phyloP scores from a whole-genome alignment of 2,888 invertebrate species.

The Chironomus riparius region DNA sequence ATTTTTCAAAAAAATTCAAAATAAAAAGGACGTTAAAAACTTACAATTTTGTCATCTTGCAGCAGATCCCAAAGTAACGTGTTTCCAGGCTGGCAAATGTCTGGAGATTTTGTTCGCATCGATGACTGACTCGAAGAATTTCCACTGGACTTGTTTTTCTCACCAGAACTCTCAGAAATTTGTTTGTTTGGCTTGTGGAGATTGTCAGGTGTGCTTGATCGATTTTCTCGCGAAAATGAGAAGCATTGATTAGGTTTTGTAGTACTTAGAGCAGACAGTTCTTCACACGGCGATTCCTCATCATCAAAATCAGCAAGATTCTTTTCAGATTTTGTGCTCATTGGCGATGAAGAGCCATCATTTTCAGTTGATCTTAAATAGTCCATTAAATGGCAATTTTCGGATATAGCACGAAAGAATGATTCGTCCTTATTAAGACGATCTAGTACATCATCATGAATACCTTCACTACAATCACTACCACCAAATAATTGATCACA shows the following conservation, averaged over 20 bases:
- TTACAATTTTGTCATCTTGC: constrained; percentile 81
- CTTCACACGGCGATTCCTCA: constrained; percentile 79
- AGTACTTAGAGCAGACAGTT: constrained; percentile 62
- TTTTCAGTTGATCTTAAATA: constrained; percentile 54
- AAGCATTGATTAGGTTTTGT: constrained; percentile 53
- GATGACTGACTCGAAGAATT: constrained; percentile 37
- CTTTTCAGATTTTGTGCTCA: constrained; percentile 88
- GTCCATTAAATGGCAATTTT: constrained; percentile 39
- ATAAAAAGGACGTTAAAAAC: constrained; percentile 34
- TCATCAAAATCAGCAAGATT: constrained; percentile 93
- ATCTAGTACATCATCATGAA: constrained; percentile 40
- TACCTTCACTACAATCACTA: constrained; percentile 39
- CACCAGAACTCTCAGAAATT: background rate
- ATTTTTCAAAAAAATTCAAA: too few species aligned
- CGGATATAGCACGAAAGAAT: constrained; percentile 44
- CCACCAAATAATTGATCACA: constrained; percentile 42
- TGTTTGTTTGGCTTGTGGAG: background rate
- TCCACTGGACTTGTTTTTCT: constrained; percentile 30
- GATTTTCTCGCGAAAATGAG: constrained; percentile 28
- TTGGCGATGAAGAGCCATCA: constrained; percentile 81
- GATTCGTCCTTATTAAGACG: constrained; percentile 46
- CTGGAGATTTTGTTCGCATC: constrained; percentile 38
- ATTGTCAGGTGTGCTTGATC: constrained; percentile 27
- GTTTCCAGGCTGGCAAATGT: constrained; percentile 84
- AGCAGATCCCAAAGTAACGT: constrained; percentile 90